Percentiles rank a stretch among this genome's conserved stretches.
These are phyloP conservation scores for Tupaia tana DNA, from an alignment of 2,113 vertebrate genomes.

Conservation along the genomic window DNA sequence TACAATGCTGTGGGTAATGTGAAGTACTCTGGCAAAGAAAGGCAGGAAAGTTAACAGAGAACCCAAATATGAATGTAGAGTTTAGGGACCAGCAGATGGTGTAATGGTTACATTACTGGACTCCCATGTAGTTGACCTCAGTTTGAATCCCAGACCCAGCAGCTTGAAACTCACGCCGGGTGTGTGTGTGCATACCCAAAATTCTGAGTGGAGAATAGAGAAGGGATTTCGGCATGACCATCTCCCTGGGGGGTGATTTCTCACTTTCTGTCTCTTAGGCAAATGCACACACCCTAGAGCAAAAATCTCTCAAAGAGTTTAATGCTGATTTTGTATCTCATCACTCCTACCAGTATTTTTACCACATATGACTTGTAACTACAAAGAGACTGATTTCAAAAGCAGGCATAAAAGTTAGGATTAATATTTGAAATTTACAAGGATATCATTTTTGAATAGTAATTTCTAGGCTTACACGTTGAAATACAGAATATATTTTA, in stretches of 20 bases:
- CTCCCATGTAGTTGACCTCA: too few species aligned
- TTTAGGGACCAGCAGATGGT: too few species aligned
- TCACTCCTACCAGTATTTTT: not conserved
- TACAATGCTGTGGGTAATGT: not conserved
- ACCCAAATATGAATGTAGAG: not conserved
- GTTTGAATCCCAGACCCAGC: too few species aligned
- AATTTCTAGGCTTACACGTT: not conserved
- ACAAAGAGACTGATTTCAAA: not conserved
- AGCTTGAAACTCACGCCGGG: too few species aligned
- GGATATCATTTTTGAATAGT: not conserved
- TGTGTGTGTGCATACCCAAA: too few species aligned
- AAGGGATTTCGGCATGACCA: too few species aligned
- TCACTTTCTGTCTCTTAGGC: too few species aligned
- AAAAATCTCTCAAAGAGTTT: too few species aligned
- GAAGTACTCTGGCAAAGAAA: not conserved
- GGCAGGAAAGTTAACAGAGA: not conserved
- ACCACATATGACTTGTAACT: not conserved
- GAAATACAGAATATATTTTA: not conserved
- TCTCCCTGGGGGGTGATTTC: too few species aligned
- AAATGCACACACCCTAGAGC: too few species aligned
- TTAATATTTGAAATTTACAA: not conserved
- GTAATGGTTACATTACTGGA: too few species aligned
- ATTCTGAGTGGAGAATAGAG: too few species aligned
- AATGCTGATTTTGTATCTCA: not conserved
- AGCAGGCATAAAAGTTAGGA: not conserved